Evolutionary conservation across 2,113 vertebrate genomes (phyloP), one percentile per base, ranked within the genome.

Genomic region (Chionodraco myersi): DNA sequence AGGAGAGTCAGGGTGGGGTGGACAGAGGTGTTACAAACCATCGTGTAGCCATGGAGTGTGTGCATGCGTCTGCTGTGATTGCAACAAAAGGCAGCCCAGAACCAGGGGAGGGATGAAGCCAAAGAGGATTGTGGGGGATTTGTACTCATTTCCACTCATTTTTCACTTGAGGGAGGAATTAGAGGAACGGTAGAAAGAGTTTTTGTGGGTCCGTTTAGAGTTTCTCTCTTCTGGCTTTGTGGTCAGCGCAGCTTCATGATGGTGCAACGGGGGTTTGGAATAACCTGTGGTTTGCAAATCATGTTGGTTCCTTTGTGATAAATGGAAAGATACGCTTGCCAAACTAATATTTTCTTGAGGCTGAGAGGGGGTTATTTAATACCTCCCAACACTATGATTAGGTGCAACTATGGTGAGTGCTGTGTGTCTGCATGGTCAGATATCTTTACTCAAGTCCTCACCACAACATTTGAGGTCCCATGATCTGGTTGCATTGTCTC

Each of bases 91-190:
- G 18, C 21, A 61, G 10, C 23, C 78, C 51, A 77, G 59, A 75
- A 80, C 15, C 34, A 34, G 21, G 58, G 56, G 60, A 47, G 34
- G 67, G 75, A 72, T 71, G 51, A 18, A 79, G 79, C 3, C 81
- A 80, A 85, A 84, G 77, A 84, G 75, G 86, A 89, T 84, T 81
- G 80, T 49, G 70, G 72, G 61, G 66, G 79, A 88, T 90, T 92
- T 89, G 86, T 91, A 66, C 86, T 77, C 21, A 86, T 90, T 86
- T 91, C 82, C 76, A 77, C 54, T 81, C 3, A 61, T 89, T 79
- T 86, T 75, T 88, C 76, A 85, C 74, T 79, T 61, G 75, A 85
- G 75, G 58, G 59, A 79, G 51, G 64, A 90, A 79, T 86, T 83
- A 36, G 79, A 56, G 76, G 77, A 91, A 88, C 84, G 77, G 66